Conservation (phyloP, 2,797 vertebrate species). For the Schizothorax lantsangensis region DNA sequence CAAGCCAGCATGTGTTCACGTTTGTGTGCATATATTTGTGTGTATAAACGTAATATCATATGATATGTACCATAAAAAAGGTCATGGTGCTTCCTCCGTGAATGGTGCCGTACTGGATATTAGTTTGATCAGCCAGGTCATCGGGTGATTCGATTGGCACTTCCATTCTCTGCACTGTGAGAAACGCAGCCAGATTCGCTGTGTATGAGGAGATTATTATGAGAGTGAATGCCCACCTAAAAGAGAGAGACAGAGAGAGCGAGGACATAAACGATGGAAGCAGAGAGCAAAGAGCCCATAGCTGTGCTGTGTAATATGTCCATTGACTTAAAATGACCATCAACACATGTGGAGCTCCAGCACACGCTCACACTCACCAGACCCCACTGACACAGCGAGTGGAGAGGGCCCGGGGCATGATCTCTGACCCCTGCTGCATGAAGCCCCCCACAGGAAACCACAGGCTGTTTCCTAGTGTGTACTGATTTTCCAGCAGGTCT, state of each 20-base stretch:
- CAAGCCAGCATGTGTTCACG: not conserved
- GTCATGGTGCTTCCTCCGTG: constrained; percentile 98
- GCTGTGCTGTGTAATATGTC: constrained; percentile 19
- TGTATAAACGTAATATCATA: not conserved
- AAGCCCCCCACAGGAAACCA: constrained; percentile 96
- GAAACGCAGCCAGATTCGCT: constrained; percentile 94
- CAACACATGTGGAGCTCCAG: not conserved
- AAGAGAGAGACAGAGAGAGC: not conserved
- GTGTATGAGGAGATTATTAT: constrained; percentile 98
- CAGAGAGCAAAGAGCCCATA: not conserved
- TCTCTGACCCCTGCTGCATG: constrained; percentile 96
- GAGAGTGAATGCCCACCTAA: constrained; percentile 96
- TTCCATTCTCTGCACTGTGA: constrained; percentile 97
- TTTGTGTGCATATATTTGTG: not conserved
- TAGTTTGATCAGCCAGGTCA: constrained; percentile 94
- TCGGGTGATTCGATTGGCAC: constrained; percentile 93
- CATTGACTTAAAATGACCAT: constrained; percentile 22
- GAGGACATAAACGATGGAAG: not conserved
- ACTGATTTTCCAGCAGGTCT: constrained; percentile 93
- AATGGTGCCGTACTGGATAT: constrained; percentile 95
- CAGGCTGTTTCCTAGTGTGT: constrained; percentile 93
- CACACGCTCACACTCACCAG: constrained; percentile 76
- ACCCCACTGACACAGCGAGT: constrained; percentile 95
- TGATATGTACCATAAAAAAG: constrained; percentile 88
- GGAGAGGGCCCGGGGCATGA: constrained; percentile 92